Conservation (phyloP, 1,140 invertebrate genomes). For the Lepidotrigona ventralis region DNA sequence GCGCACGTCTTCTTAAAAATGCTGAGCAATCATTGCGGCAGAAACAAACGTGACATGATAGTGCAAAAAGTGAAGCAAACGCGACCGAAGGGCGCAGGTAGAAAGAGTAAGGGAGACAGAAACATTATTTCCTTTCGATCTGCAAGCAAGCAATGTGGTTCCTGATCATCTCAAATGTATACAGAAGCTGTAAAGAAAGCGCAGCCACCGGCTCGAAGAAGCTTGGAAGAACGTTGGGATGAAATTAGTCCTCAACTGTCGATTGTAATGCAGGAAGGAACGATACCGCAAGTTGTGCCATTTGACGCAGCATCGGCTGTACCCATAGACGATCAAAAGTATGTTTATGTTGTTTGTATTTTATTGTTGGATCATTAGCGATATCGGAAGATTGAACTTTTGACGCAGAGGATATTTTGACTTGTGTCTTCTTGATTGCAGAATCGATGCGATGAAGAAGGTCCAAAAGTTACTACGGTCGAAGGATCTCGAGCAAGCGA, state of each 20-base stretch:
- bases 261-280: conserved; percentile 82
- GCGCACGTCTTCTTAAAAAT: conserved; percentile 96
- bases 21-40: conserved; percentile 90
- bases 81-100: conserved; percentile 81
- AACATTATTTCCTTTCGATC: background rate
- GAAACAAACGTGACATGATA: conserved; percentile 83
- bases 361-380: background rate
- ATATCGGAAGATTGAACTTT: conserved; percentile 1
- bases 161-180: conserved; percentile 1
- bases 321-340: conserved; percentile 94
- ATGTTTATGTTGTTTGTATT: conserved; percentile 69
- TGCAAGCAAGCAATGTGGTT: background rate
- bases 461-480: conserved; percentile 89
- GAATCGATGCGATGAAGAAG: conserved; percentile 91
- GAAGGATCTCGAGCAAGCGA: conserved; percentile 86
- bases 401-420: background rate
- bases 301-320: conserved; percentile 93
- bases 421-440: conserved; percentile 76
- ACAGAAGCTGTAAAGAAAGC: conserved; percentile 62
- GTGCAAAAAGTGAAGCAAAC: conserved; percentile 85
- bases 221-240: conserved; percentile 87
- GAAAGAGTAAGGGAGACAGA: conserved; percentile 74
- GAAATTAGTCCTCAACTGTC: conserved; percentile 86
- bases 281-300: conserved; percentile 85
- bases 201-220: conserved; percentile 66